Base-by-base conservation (phyloP, 2,113 vertebrate species). In the Peromyscus maniculatus region DNA sequence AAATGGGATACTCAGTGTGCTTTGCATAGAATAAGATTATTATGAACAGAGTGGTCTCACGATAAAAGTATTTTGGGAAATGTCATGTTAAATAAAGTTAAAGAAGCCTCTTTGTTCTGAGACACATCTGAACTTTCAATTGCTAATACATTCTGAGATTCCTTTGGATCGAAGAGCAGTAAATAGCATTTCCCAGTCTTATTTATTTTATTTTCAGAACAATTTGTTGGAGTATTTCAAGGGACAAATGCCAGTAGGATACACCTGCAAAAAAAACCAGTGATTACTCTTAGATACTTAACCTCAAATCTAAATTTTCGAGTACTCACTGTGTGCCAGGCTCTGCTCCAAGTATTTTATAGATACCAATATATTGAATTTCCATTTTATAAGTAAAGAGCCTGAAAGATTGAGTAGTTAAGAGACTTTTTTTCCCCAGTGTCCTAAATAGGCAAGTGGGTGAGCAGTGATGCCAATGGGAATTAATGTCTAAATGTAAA, bases 41-140 rank as follows among this genome's bases (percentile, higher is more conserved):
- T 67, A 80, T 52, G n/a, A 80, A 57, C 28, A 72, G 84, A 82
- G 33, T 22, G 11, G 4, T 66, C 77, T 77, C 39, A 7, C 13
- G 43, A 43, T 89, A 88, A 96, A 90, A 66, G 72, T 19, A 84
- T 67, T 86, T 83, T 17, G 16, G 46, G 49, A 94, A 92, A 64
- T 78, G n/a, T 22, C 71, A 97, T 39, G 31, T 67, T 89, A 89
- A 93, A 64, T 49, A 82, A 83, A 91, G 78, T n/a, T 62, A 87
- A 90, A 80, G 52, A 66, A 17, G 12, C 43, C 43, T 92, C 64
- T 89, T 91, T 82, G 28, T 89, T 75, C 5, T 43, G 17, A 79
- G 52, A 69, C 0, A 91, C 7, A 46, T 95, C 43, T 86, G 64
- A 93, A 91, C 19, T 84, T 91, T 86, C 49, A 80, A 39, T 39